Percentiles rank a stretch among this genome's conserved stretches.
Evolutionary conservation across 2,113 vertebrate genomes (phyloP).

Genomic region (Murina feae): DNA sequence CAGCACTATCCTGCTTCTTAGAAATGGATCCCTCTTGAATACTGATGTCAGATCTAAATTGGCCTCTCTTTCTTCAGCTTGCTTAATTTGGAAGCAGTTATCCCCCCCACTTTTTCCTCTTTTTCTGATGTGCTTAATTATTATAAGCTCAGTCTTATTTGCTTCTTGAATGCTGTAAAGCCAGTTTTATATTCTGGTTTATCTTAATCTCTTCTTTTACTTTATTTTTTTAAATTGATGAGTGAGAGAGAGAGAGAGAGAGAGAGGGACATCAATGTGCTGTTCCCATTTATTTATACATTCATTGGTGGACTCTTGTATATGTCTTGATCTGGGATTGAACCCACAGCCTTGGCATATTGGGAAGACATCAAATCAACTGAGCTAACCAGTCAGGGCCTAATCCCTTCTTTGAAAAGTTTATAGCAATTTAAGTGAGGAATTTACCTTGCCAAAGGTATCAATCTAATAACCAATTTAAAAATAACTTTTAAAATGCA

Average conservation of each 20-base stretch:
- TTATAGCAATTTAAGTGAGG: neutral
- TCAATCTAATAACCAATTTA: neutral
- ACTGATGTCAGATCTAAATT: neutral
- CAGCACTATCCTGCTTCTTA: neutral
- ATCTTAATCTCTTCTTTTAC: neutral
- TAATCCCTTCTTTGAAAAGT: neutral
- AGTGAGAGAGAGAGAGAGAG: too few relatives aligned
- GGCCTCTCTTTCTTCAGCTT: neutral
- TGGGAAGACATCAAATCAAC: neutral
- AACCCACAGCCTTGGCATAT: neutral
- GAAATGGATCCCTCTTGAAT: neutral
- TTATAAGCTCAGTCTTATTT: neutral
- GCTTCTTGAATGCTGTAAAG: neutral
- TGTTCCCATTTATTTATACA: neutral
- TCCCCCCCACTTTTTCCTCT: neutral
- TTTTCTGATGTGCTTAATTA: neutral
- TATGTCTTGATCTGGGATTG: neutral
- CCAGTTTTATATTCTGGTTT: neutral
- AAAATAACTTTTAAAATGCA: neutral
- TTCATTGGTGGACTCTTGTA: neutral
- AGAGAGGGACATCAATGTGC: neutral
- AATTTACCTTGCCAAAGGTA: neutral
- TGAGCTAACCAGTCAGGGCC: neutral
- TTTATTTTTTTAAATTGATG: neutral
- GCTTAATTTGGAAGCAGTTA: neutral